Base-by-base conservation (phyloP, 1,140 invertebrate genomes). In the Panulirus ornatus region DNA sequence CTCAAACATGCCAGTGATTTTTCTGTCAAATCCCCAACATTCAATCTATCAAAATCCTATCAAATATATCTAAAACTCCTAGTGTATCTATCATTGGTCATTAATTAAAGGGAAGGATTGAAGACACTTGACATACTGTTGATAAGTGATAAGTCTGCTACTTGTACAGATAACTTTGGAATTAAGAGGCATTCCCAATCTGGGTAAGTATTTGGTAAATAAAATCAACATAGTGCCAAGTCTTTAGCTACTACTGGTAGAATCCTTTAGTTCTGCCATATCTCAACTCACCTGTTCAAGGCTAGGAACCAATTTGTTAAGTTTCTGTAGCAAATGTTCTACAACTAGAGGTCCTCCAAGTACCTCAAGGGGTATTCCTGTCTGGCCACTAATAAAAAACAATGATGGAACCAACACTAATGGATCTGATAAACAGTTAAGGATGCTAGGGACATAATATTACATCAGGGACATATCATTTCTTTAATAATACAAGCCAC, bases 301-400 rank as follows among this genome's bases (percentile, higher is more conserved):
- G 9, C 73, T 34, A 54, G 42, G 19, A 36, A n/a, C 34, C 36
- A 88, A 47, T 22, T 66, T 70, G 27, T 47, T 51, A 1, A 88
- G 58, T 27, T 88, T 88, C 58, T 81, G 54, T 47, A n/a, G 79
- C 42, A 88, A 40, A 44, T 47, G 92, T 87, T 93, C 94, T 22
- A 92, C 40, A 58, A 51, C 82, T 63, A 91, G 75, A 42, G 86
- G 94, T 19, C 96, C 96, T 54, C 95, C 96, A 42, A 97, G 95
- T 30, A 97, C 95, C 93, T 97, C 97, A 88, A 97, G 92, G 0
- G 97, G 97, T 27, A 95, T 94, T 1, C 97, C 97, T 94, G 78
- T 91, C 40, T 96, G 95, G 44, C 95, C 94, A 9, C 96, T 96
- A 93, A 98, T 98, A 93, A 98, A 98, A 94, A 97, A 98, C n/a